Base-by-base conservation (phyloP, 1,140 invertebrate genomes). In the Laodelphax striatellus region DNA sequence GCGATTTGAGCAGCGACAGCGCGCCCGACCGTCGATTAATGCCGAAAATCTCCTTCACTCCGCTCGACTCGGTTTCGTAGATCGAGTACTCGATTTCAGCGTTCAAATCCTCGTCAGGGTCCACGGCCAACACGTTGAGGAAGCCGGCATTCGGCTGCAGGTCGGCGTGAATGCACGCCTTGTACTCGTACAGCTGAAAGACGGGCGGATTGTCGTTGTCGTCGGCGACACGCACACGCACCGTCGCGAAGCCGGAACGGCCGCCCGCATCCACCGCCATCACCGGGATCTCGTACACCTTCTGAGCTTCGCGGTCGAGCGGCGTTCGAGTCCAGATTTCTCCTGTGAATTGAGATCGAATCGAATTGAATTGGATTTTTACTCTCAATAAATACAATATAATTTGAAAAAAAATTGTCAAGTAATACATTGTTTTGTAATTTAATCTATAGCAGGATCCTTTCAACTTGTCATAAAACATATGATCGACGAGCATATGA, bases 211-310 rank as follows among this genome's bases (percentile, higher is more conserved):
- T 92, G 70, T 97, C 94, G 75, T 97, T 97, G 56, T 83, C 80
- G 75, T 97, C 93, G 4, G 73, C 75, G 9, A 97, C 82, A 65
- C 80, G 82, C 9, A 96, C 83, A 66, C 86, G 76, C 5, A 97
- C 81, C 8, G 80, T 82, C 2, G 89, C 79, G 71, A 90, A 92
- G 5, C 85, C 87, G 53, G 85, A 83, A 69, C 83, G 80, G 5
- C 88, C 88, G 46, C 92, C 92, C 52, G 84, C 85, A 73, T 96
- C 92, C 13, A 82, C 84, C n/a, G 91, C 92, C 72, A 87, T 84
- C 9, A 96, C 80, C 0, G 85, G 83, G 55, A 95, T 79, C 69
- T 88, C 84, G 70, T 88, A 94, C 11, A 85, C 71, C 62, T 82
- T 80, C 63, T 80, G 77, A 13, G 74, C 67, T 73, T 97, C 94